Percentiles rank a stretch among this genome's conserved stretches.
phyloP scores from a whole-genome alignment of 2,797 vertebrate genomes.

The Sebastes minor region DNA sequence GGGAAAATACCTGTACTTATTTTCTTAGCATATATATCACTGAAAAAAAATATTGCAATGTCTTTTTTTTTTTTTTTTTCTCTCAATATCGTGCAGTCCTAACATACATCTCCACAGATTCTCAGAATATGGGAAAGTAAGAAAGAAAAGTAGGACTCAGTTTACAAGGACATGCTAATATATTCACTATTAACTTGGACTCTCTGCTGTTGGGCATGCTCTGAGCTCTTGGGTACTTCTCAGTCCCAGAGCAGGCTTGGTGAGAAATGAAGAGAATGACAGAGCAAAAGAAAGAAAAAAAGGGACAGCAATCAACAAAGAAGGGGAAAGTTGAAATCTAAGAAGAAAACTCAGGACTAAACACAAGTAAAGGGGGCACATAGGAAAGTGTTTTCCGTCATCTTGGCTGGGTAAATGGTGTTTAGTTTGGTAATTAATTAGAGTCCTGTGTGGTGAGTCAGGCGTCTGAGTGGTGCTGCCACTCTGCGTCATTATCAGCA shows the following conservation, averaged over 20 bases:
- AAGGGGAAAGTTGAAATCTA: not conserved
- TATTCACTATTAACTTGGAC: conserved; percentile 41
- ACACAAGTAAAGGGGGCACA: not conserved
- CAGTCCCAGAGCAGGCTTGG: conserved; percentile 4
- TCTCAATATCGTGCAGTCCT: not conserved
- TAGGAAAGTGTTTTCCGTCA: conserved; percentile 13
- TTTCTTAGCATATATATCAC: too few relatives aligned
- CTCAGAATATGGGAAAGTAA: not conserved
- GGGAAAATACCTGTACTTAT: too few relatives aligned
- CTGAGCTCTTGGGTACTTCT: conserved; percentile 22
- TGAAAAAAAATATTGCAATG: too few relatives aligned
- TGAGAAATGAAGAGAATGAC: conserved; percentile 16
- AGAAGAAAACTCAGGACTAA: not conserved
- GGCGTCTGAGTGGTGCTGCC: conserved; percentile 15
- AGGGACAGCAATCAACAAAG: not conserved
- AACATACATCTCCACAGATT: not conserved
- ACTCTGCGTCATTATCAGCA: conserved; percentile 27
- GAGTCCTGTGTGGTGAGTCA: conserved; percentile 26
- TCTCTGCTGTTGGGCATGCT: conserved; percentile 16
- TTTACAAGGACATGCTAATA: conserved; percentile 43
- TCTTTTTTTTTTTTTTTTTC: too few relatives aligned
- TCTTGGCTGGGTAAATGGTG: conserved; percentile 6
- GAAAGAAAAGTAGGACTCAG: not conserved
- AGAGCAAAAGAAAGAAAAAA: not conserved
- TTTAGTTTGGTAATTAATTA: conserved; percentile 23